Conservation (phyloP, 2,888 invertebrate species). For the Meloe dianella region DNA sequence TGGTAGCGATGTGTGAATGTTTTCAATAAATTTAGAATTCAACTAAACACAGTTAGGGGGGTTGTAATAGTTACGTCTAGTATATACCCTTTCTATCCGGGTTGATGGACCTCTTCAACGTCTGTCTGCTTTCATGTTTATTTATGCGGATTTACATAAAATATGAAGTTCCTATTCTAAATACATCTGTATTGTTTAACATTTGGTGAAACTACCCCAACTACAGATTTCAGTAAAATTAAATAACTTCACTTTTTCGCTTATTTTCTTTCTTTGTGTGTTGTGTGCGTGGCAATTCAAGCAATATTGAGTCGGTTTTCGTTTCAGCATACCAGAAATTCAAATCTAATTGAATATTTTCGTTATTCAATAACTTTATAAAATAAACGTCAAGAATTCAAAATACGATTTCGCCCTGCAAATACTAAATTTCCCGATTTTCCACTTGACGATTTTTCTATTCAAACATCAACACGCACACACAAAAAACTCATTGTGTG, state of each 20-base stretch:
- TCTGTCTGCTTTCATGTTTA: conserved; percentile 26
- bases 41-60: not conserved
- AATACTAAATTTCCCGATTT: conserved; percentile 9
- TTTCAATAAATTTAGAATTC: not conserved
- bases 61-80: conserved; percentile 1
- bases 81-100: not conserved
- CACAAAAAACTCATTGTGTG: not conserved
- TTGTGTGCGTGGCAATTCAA: not conserved
- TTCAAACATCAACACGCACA: conserved; percentile 7
- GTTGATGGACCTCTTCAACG: conserved; percentile 12
- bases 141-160: conserved; percentile 32
- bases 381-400: not conserved
- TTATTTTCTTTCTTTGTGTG: not conserved
- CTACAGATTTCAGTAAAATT: not conserved
- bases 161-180: conserved; percentile 21
- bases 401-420: not conserved
- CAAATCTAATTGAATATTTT: conserved; percentile 11
- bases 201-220: not conserved
- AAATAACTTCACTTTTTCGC: not conserved
- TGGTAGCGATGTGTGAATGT: not conserved
- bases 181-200: not conserved
- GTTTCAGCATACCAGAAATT: not conserved
- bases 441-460: not conserved
- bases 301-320: not conserved
- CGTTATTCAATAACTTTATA: conserved; percentile 4